Conservation (phyloP, 2,888 invertebrate genomes). For the Micoletzkya japonica region DNA sequence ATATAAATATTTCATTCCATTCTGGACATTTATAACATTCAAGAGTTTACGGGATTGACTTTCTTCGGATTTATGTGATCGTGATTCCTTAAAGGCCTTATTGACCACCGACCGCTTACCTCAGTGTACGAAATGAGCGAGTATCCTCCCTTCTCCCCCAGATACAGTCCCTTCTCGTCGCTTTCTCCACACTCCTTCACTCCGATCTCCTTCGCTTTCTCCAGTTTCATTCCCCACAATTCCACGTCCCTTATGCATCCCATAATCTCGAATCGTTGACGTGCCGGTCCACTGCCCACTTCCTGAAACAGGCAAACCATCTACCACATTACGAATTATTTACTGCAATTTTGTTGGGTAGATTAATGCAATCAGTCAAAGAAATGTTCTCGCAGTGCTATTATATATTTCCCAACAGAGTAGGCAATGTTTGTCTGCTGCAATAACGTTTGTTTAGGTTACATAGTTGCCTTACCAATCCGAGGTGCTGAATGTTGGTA, state of each 20-base stretch:
- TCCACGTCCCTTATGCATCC: conserved; percentile 66
- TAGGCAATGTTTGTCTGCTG: too few relatives aligned
- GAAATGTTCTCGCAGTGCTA: too few relatives aligned
- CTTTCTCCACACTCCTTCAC: conserved; percentile 61
- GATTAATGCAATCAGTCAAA: too few relatives aligned
- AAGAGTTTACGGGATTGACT: too few relatives aligned
- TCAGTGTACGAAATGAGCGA: conserved; percentile 55
- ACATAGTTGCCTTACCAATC: too few relatives aligned
- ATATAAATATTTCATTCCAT: too few relatives aligned
- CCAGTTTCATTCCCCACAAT: conserved; percentile 60
- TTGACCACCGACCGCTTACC: too few relatives aligned
- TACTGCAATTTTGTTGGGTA: too few relatives aligned
- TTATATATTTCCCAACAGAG: too few relatives aligned
- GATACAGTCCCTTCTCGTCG: conserved; percentile 66
- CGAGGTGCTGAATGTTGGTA: conserved; percentile 35
- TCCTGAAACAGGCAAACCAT: conserved; percentile 1
- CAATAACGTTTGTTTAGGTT: too few relatives aligned
- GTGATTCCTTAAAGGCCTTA: background rate
- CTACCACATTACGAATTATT: conserved; percentile 8
- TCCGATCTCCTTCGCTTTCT: conserved; percentile 34
- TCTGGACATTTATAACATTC: too few relatives aligned
- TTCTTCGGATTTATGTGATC: too few relatives aligned
- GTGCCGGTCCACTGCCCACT: conserved; percentile 11
- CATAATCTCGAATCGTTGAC: conserved; percentile 9
- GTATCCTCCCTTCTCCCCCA: conserved; percentile 66